phyloP scores from a whole-genome alignment of 2,113 vertebrate species.

The Fukomys damarensis region DNA sequence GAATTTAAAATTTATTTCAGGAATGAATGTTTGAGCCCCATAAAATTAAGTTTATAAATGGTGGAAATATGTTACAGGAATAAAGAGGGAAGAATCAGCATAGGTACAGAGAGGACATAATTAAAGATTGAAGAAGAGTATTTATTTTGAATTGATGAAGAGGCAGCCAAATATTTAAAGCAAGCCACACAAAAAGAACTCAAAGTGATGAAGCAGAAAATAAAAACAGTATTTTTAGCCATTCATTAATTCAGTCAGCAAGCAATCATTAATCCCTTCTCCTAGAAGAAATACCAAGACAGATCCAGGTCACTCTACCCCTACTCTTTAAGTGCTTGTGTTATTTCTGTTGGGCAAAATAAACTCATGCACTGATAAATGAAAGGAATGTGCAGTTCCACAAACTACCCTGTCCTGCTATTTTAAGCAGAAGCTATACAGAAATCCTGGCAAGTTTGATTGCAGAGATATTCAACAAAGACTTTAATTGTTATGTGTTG shows the following conservation, averaged over 20 bases:
- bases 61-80: background rate
- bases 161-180: background rate
- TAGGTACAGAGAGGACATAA: background rate
- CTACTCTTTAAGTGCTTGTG: background rate
- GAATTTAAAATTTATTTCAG: constrained; percentile 8
- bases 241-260: constrained; percentile 69
- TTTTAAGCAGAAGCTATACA: constrained; percentile 56
- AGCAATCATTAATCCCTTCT: constrained; percentile 62
- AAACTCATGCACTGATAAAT: constrained; percentile 46
- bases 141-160: background rate
- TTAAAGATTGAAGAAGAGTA: background rate
- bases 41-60: background rate
- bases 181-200: background rate
- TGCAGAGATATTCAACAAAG: constrained; percentile 19
- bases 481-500: constrained; percentile 38
- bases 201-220: constrained; percentile 42
- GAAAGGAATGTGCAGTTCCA: background rate
- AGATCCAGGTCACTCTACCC: constrained; percentile 63
- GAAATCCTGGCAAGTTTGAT: background rate
- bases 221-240: constrained; percentile 51
- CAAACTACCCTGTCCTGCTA: background rate
- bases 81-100: background rate
- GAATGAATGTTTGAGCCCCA: background rate
- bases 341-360: constrained; percentile 58
- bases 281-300: constrained; percentile 56